Evolutionary conservation across 2,797 vertebrate genomes (phyloP).

Genomic region (Thaleichthys pacificus): DNA sequence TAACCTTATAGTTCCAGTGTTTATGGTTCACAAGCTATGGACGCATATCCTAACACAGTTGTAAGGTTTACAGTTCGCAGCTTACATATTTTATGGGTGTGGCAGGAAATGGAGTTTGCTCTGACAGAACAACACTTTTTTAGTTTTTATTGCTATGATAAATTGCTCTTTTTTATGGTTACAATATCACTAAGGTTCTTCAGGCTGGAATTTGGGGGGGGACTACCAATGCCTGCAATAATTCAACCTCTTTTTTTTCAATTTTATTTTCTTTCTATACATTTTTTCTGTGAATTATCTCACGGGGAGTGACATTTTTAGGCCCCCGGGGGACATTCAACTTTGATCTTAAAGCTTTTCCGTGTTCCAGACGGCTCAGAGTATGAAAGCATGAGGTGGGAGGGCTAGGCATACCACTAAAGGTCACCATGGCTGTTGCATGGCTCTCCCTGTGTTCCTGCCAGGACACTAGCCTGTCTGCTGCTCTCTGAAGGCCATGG

Average conservation of each 20-base stretch:
- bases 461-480: neutral
- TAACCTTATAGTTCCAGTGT: no score
- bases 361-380: neutral
- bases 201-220: neutral
- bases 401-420: neutral
- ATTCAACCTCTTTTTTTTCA: neutral
- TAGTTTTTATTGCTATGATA: neutral
- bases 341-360: neutral
- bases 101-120: neutral
- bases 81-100: neutral
- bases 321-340: neutral
- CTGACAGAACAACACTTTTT: neutral
- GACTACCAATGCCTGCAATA: neutral
- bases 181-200: neutral
- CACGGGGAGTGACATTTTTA: neutral
- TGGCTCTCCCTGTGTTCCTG: neutral
- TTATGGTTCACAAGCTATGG: neutral
- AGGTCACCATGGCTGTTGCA: conserved; percentile 3
- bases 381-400: neutral
- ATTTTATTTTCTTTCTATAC: neutral
- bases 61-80: no score
- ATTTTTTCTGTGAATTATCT: neutral
- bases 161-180: neutral
- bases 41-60: neutral
- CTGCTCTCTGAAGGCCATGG: neutral